These are phyloP conservation scores for Mesembrinibis cayennensis DNA, from an alignment of 2,113 vertebrate genomes.

Conservation along the genomic window DNA sequence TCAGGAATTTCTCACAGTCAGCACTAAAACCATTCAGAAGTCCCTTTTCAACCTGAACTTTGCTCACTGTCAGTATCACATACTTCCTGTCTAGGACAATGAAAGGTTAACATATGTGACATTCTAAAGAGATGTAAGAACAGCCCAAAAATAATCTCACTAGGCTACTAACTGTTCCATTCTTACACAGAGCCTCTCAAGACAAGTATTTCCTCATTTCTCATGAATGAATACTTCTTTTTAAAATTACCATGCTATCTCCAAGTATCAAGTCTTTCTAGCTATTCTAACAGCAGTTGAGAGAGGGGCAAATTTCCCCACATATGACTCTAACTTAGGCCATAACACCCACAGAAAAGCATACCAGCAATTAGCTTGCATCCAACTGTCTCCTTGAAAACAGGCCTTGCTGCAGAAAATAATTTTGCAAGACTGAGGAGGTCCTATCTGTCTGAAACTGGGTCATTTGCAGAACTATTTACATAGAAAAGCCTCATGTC, in stretches of 20 bases:
- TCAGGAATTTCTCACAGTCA: constrained; percentile 21
- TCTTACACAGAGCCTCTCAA: not conserved
- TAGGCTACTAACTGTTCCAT: not conserved
- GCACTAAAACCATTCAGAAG: not conserved
- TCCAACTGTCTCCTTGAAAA: not conserved
- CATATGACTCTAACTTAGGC: not conserved
- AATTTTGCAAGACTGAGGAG: not conserved
- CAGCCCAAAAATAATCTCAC: not conserved
- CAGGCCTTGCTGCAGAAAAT: not conserved
- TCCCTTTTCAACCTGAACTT: constrained; percentile 19
- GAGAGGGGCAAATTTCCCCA: not conserved
- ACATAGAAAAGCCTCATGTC: not conserved
- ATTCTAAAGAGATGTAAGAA: not conserved
- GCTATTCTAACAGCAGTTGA: not conserved
- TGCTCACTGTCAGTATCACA: not conserved
- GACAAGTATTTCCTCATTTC: not conserved
- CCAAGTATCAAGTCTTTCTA: not conserved
- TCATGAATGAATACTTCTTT: not conserved
- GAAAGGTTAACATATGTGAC: not conserved
- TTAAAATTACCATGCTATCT: not conserved
- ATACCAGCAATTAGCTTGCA: not conserved
- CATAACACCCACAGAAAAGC: not conserved
- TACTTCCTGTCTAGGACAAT: constrained; percentile 24
- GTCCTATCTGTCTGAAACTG: not conserved
- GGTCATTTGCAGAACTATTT: not conserved